Evolutionary conservation across 2,888 invertebrate species (phyloP).

Genomic region (Zygogramma bicolorata): DNA sequence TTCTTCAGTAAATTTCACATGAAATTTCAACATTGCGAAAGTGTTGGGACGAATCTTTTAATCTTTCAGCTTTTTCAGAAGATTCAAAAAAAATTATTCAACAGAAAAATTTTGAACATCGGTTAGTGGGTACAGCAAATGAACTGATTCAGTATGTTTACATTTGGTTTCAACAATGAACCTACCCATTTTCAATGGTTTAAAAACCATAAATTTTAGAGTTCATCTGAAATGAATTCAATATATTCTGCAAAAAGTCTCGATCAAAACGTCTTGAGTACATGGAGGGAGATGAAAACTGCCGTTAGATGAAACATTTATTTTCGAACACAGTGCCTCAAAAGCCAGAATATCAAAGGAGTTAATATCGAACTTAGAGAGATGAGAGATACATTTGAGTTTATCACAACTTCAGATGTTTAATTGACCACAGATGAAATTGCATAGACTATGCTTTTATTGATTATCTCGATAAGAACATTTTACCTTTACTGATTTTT

Average conservation of each 20-base stretch:
- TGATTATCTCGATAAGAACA: too few relatives aligned
- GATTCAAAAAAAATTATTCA: too few relatives aligned
- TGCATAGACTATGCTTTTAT: too few relatives aligned
- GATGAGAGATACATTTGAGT: background rate
- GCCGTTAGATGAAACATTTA: constrained; percentile 27
- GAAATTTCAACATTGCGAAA: too few relatives aligned
- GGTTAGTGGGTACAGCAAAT: too few relatives aligned
- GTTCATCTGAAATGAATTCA: background rate
- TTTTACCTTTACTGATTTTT: too few relatives aligned
- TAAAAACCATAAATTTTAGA: background rate
- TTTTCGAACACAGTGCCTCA: background rate
- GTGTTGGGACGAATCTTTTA: too few relatives aligned
- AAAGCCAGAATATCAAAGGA: too few relatives aligned
- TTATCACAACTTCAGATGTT: background rate
- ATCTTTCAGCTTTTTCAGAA: too few relatives aligned
- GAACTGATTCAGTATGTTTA: background rate
- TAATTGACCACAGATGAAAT: background rate
- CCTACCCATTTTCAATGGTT: background rate
- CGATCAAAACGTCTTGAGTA: constrained; percentile 1
- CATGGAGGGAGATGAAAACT: background rate
- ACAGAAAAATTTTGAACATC: too few relatives aligned
- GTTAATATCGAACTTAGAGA: too few relatives aligned
- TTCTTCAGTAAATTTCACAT: too few relatives aligned
- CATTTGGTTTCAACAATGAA: background rate
- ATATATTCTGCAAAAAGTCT: background rate